Percentiles rank a stretch among this genome's conserved stretches.
Conservation (phyloP, 2,888 invertebrate genomes). For the Caenorhabditis sp. region DNA sequence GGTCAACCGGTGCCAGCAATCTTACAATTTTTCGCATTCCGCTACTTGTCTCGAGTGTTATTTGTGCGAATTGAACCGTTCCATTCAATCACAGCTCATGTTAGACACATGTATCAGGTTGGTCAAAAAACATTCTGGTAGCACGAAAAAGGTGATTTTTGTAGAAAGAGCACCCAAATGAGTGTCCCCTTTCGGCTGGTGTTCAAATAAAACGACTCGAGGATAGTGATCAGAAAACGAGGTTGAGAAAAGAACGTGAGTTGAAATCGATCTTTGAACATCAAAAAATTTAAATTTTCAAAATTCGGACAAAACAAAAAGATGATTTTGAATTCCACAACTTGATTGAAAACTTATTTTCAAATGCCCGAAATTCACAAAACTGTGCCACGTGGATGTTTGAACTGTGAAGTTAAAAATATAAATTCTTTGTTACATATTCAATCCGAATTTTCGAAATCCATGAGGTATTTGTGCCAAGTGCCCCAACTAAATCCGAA, state of each 20-base stretch:
- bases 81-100: slow-evolving; percentile 68
- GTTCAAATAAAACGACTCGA: slow-evolving; percentile 20
- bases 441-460: no score
- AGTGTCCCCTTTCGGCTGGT: slow-evolving; percentile 27
- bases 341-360: no score
- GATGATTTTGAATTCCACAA: no score
- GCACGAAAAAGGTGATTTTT: not conserved
- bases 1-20: slow-evolving; percentile 66
- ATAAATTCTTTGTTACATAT: no score
- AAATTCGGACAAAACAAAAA: not conserved
- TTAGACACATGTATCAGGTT: slow-evolving; percentile 62
- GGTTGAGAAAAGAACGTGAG: slow-evolving; percentile 2
- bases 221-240: slow-evolving; percentile 17
- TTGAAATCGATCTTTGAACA: not conserved
- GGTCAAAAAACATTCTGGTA: not conserved
- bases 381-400: no score
- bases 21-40: slow-evolving; percentile 65
- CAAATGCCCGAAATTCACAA: no score
- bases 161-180: slow-evolving; percentile 45
- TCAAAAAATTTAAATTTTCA: no score
- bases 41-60: slow-evolving; percentile 58
- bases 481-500: no score
- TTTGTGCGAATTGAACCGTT: slow-evolving; percentile 63
- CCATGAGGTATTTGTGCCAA: no score
- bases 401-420: no score